Conservation (phyloP, 2,797 vertebrate species). For the Champsocephalus esox region DNA sequence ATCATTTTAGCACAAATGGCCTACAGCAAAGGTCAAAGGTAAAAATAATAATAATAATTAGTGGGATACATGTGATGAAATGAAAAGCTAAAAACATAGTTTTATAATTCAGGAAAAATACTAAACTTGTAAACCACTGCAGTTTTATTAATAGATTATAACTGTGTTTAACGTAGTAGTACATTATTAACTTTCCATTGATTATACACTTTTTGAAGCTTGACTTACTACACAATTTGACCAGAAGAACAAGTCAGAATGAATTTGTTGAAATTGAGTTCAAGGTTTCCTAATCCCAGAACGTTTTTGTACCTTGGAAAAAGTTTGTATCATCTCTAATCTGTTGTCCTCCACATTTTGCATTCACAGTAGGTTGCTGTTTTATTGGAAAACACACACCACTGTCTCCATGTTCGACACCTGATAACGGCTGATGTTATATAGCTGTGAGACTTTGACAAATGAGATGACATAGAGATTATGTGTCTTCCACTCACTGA, state of each 20-base stretch:
- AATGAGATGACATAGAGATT: constrained; percentile 17
- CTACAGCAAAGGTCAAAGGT: not conserved
- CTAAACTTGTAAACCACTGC: not conserved
- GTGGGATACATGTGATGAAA: not conserved
- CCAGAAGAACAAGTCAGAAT: not conserved
- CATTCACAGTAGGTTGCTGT: not conserved
- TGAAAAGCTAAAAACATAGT: not conserved
- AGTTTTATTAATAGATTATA: not conserved
- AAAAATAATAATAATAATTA: not conserved
- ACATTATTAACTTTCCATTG: not conserved
- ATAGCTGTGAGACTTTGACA: constrained; percentile 13
- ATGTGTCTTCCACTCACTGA: constrained; percentile 22
- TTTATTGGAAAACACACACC: not conserved
- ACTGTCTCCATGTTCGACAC: not conserved
- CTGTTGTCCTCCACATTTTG: not conserved
- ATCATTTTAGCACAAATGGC: not conserved
- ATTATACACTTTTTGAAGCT: not conserved
- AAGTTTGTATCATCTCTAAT: not conserved
- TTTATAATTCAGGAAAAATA: not conserved
- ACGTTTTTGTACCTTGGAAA: not conserved
- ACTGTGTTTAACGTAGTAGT: not conserved
- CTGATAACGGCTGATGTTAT: constrained; percentile 4
- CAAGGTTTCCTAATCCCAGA: not conserved
- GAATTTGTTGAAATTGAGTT: not conserved
- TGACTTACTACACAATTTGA: not conserved